phyloP scores from a whole-genome alignment of 2,113 vertebrate species.

The Pelusios castaneus region DNA sequence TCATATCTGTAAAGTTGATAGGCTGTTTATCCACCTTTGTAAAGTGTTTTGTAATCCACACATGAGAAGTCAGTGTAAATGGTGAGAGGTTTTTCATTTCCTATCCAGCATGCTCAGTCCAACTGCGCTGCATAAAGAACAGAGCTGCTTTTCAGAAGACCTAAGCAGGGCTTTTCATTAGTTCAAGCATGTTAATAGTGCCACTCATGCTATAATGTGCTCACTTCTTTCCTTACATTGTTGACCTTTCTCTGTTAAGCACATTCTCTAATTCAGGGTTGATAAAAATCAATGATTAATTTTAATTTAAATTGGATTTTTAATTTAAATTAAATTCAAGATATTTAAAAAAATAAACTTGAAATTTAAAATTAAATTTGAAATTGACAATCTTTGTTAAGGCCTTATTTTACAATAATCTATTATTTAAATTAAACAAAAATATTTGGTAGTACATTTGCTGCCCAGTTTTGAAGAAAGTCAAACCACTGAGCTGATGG shows the following conservation, averaged over 20 bases:
- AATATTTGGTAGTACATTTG: not conserved
- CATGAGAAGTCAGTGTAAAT: slow-evolving; percentile 10
- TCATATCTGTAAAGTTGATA: not conserved
- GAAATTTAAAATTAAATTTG: no score
- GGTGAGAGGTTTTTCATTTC: slow-evolving; percentile 38
- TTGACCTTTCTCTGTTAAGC: not conserved
- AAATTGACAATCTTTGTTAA: not conserved
- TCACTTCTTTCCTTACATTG: not conserved
- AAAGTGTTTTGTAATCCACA: not conserved
- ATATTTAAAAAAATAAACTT: no score
- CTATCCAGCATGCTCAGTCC: not conserved
- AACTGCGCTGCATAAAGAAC: not conserved
- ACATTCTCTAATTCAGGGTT: not conserved
- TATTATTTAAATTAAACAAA: not conserved
- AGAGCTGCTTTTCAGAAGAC: not conserved
- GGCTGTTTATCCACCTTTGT: not conserved
- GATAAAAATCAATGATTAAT: not conserved
- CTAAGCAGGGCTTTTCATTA: not conserved
- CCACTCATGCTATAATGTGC: rapidly evolving
- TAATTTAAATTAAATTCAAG: not conserved
- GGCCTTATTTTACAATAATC: not conserved
- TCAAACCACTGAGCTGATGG: not conserved
- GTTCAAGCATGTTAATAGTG: not conserved
- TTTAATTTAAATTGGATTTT: not conserved
- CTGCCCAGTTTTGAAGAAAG: not conserved